These are phyloP conservation scores for Climacteris rufus DNA, from an alignment of 2,113 vertebrate genomes.

Conservation along the genomic window DNA sequence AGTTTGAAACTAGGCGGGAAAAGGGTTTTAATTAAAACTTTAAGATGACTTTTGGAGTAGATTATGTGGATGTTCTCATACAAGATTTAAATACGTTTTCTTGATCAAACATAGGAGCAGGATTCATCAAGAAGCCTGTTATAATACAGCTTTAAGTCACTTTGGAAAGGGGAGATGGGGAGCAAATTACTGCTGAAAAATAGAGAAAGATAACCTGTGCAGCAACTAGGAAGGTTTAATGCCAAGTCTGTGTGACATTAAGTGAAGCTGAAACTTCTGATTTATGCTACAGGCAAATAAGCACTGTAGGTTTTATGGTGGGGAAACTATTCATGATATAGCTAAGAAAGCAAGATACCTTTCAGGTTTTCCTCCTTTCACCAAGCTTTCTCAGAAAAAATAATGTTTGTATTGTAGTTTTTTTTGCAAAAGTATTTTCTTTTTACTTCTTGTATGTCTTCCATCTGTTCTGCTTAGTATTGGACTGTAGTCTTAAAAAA, in stretches of 20 bases:
- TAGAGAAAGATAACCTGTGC: not conserved
- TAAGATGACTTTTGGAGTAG: not conserved
- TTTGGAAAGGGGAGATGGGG: not conserved
- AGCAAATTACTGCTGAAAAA: not conserved
- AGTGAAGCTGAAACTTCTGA: not conserved
- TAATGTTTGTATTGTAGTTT: not conserved
- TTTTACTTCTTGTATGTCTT: not conserved
- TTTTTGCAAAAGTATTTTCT: not conserved
- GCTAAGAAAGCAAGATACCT: not conserved
- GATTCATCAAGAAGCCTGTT: not conserved
- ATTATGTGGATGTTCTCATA: not conserved
- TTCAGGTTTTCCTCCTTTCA: not conserved
- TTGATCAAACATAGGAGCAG: not conserved
- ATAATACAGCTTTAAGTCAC: not conserved
- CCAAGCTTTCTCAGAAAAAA: not conserved
- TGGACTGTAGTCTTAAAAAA: not conserved
- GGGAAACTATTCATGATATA: not conserved
- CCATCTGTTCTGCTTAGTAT: not conserved
- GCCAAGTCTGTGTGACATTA: not conserved
- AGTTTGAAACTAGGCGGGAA: not conserved
- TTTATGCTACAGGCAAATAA: not conserved
- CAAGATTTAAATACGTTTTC: not conserved
- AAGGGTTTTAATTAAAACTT: not conserved
- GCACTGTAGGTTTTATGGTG: not conserved
- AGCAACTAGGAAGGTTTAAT: not conserved